These are phyloP conservation scores for Cherax destructor DNA, from an alignment of 1,140 invertebrate species.

Conservation along the genomic window DNA sequence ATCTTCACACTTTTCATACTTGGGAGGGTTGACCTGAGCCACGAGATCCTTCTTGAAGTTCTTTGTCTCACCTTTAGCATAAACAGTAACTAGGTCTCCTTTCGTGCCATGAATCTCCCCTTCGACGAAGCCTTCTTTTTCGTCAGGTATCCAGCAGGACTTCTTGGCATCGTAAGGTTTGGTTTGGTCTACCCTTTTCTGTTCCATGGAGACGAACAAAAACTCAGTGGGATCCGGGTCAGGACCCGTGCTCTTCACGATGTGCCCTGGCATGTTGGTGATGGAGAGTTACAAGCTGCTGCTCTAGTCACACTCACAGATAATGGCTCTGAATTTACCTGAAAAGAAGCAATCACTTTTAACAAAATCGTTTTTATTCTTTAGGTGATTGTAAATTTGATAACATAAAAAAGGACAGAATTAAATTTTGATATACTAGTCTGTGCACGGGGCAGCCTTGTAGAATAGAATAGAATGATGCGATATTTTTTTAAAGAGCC, in stretches of 20 bases:
- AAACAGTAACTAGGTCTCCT: constrained; percentile 50
- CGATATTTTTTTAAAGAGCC: no score
- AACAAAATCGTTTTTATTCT: no score
- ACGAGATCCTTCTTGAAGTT: constrained; percentile 59
- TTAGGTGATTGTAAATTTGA: no score
- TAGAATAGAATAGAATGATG: no score
- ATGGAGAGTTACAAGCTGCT: not conserved
- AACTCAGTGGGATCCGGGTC: constrained; percentile 62
- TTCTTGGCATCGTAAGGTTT: constrained; percentile 63
- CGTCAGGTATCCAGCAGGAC: constrained; percentile 62
- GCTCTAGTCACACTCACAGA: constrained; percentile 13
- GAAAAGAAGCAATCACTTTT: not conserved
- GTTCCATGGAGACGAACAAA: constrained; percentile 56
- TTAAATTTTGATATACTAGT: no score
- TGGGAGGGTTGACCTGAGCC: constrained; percentile 50
- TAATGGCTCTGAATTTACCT: constrained; percentile 6
- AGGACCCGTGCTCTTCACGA: constrained; percentile 57
- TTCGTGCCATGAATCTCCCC: constrained; percentile 66
- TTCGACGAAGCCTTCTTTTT: constrained; percentile 57
- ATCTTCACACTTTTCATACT: constrained; percentile 62
- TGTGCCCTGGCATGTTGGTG: constrained; percentile 60
- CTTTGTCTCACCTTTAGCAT: constrained; percentile 46
- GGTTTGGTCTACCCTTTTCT: constrained; percentile 54
- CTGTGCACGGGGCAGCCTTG: no score
- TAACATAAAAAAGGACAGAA: no score